These are phyloP conservation scores for Actinernus sp. DNA, from an alignment of 92 coral and sea anemone genomes.

Conservation along the genomic window DNA sequence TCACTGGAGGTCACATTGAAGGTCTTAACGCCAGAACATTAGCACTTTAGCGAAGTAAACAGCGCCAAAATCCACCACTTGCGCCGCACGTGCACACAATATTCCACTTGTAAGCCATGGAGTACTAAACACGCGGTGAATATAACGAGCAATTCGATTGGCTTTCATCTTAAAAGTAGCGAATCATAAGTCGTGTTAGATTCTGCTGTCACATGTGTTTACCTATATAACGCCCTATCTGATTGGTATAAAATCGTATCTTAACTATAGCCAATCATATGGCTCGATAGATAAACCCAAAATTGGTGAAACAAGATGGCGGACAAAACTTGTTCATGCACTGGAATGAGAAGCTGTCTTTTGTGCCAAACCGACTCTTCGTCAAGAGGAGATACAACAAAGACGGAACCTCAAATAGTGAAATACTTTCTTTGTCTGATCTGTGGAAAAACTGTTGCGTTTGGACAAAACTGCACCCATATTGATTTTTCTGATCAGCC, in stretches of 20 bases:
- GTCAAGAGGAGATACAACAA: neutral
- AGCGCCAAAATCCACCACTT: neutral
- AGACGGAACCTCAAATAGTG: neutral
- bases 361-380: conserved; percentile 64
- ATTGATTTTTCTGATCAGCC: no score
- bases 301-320: conserved; percentile 72
- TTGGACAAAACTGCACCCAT: conserved; percentile 16
- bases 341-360: conserved; percentile 88
- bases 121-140: neutral
- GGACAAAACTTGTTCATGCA: conserved; percentile 73
- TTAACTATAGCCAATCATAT: neutral
- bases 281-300: neutral
- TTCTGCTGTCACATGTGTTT: conserved; percentile 1
- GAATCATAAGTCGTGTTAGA: no score
- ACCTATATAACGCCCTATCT: neutral
- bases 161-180: neutral
- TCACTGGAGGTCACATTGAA: conserved; percentile 15
- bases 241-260: neutral
- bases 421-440: conserved; percentile 60
- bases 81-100: neutral
- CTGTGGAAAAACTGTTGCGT: conserved; percentile 51
- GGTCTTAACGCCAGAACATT: neutral
- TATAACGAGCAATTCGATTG: conserved; percentile 44
- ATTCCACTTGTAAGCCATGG: neutral
- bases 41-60: conserved; percentile 44